Conservation (phyloP, 2,113 vertebrate species). For the Salvelinus alpinus region DNA sequence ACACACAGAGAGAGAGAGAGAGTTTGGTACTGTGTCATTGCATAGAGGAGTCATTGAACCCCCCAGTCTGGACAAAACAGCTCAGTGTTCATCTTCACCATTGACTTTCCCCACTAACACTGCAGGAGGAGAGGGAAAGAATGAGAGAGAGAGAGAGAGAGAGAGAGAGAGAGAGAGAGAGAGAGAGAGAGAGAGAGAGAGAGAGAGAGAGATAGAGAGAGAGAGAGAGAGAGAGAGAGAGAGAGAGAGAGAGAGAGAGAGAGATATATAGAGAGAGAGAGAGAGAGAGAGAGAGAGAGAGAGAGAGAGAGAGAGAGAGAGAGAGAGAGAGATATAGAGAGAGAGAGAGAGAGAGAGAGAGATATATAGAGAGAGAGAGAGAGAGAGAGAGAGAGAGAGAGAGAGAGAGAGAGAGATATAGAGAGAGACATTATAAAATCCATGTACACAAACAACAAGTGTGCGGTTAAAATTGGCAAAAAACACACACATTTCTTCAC, state of each 20-base stretch:
- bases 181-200: conserved; percentile 22
- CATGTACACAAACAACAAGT: too few relatives aligned
- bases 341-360: too few relatives aligned
- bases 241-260: conserved; percentile 20
- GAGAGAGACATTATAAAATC: too few relatives aligned
- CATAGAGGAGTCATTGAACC: conserved; percentile 66
- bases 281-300: too few relatives aligned
- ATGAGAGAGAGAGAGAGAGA: conserved; percentile 27
- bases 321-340: conserved; percentile 30
- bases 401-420: too few relatives aligned
- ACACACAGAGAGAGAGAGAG: background rate
- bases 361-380: too few relatives aligned
- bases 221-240: conserved; percentile 29
- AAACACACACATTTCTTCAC: too few relatives aligned
- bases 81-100: conserved; percentile 56
- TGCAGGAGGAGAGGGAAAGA: conserved; percentile 22
- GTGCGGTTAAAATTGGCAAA: too few relatives aligned
- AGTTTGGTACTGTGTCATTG: conserved; percentile 30
- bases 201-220: conserved; percentile 32
- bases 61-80: conserved; percentile 52
- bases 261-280: conserved; percentile 29
- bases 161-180: conserved; percentile 22
- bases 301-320: too few relatives aligned
- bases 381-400: too few relatives aligned
- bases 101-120: conserved; percentile 22